These are phyloP conservation scores for Lytechinus variegatus DNA, from an alignment of 35 echinoderm and acorn worm genomes.

Conservation along the genomic window DNA sequence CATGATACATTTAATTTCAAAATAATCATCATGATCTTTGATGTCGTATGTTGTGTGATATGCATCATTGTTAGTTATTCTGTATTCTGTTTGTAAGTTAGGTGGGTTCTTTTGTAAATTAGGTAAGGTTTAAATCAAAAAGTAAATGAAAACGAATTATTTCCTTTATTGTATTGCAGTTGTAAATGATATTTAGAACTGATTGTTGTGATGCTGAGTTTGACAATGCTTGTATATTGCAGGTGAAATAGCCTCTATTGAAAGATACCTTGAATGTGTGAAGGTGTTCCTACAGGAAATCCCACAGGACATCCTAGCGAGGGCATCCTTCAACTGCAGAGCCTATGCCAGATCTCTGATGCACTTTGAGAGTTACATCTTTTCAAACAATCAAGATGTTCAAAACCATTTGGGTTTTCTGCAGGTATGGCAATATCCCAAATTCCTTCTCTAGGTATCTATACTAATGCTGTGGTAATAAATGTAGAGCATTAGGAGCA, in stretches of 20 bases:
- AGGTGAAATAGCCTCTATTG: not conserved
- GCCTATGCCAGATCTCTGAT: conserved; percentile 93
- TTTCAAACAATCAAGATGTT: conserved; percentile 61
- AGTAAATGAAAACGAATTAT: too few relatives aligned
- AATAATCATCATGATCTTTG: too few relatives aligned
- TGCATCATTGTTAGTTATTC: too few relatives aligned
- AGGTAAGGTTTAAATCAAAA: too few relatives aligned
- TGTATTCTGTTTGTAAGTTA: too few relatives aligned
- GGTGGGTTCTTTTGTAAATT: too few relatives aligned
- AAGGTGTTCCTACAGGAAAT: conserved; percentile 80
- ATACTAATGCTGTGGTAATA: too few relatives aligned
- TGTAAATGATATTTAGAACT: not conserved
- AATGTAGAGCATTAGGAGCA: too few relatives aligned
- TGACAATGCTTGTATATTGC: not conserved
- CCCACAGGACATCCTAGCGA: conserved; percentile 89
- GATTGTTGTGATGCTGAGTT: not conserved
- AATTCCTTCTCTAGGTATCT: too few relatives aligned
- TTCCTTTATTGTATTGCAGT: not conserved
- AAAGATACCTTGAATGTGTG: conserved; percentile 65
- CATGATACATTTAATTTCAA: too few relatives aligned
- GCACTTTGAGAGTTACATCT: conserved; percentile 89
- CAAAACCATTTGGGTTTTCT: conserved; percentile 89
- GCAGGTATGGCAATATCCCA: conserved; percentile 58
- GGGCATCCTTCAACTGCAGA: conserved; percentile 89
- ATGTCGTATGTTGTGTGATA: too few relatives aligned